Base-by-base conservation (phyloP, 2,113 vertebrate species). In the Ptilonorhynchus violaceus region DNA sequence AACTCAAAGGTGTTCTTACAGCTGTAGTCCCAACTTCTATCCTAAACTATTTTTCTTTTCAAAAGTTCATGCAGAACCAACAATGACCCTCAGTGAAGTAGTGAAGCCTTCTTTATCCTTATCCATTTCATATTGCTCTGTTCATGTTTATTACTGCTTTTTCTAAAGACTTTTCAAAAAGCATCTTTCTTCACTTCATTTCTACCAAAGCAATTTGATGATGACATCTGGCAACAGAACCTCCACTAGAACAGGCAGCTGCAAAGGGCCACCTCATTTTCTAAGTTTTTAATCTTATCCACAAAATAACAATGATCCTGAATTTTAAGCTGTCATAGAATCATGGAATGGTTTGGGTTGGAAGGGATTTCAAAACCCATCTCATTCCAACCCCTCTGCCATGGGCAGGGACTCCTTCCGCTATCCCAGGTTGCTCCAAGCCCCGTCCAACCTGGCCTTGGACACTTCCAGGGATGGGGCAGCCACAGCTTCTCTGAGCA, bases 371-470 rank as follows among this genome's bases (percentile, higher is more conserved):
- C 31, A 27, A 22, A 62, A 3, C 15, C 1, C 21, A 33, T 3
- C 8, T 5, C 2, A 12, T 55, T 35, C 10, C 17, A 22, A 6
- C 1, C 16, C 19, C 6, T n/a, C 1, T 56, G 27, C 49, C 35
- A 15, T 6, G 22, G 25, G 7, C 67, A 66, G 68, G 37, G 59
- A 5, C 35, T 42, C 0, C 25, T 55, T 7, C n/a, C 25, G 49
- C 21, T 4, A 0, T 0, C 25, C 63, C 79, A 62, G 25, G 7
- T 0, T 9, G 14, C 41, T 69, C 79, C 87, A 52, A 59, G 9
- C 1, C 27, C 52, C 0, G 0, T 67, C 69, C 70, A 69, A 0
- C 47, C 55, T 55, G 47, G 39, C 18, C 50, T 39, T n/a, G 24
- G 39, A 1, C 11, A 41, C 17, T 76, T 7, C 11, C 70, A 62